Evolutionary conservation across 2,113 vertebrate genomes (phyloP).

Genomic region (human (Homo sapiens)): GRCh38 chr5:111915501-111916000

Average conservation of each 20-base stretch:
- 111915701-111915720: conserved; percentile 20
- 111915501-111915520: not conserved
- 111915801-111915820: conserved; percentile 11
- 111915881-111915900: conserved; percentile 26
- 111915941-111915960: not conserved
- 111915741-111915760: not conserved
- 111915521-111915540: not conserved
- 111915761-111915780: conserved; percentile 47
- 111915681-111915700: not conserved
- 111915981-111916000: conserved; percentile 14
- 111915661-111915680: not conserved
- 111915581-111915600: not conserved
- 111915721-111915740: not conserved
- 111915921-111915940: conserved; percentile 33
- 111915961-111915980: conserved; percentile 4
- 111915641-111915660: not conserved
- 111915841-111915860: conserved; percentile 12
- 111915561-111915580: not conserved
- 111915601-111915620: not conserved
- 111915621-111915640: not conserved
- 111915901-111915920: not conserved
- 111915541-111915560: not conserved
- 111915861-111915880: conserved; percentile 11
- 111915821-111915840: conserved; percentile 32
- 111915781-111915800: conserved; percentile 16